Evolutionary conservation across 2,797 vertebrate species (phyloP).

Genomic region (Coregonus suidteri): DNA sequence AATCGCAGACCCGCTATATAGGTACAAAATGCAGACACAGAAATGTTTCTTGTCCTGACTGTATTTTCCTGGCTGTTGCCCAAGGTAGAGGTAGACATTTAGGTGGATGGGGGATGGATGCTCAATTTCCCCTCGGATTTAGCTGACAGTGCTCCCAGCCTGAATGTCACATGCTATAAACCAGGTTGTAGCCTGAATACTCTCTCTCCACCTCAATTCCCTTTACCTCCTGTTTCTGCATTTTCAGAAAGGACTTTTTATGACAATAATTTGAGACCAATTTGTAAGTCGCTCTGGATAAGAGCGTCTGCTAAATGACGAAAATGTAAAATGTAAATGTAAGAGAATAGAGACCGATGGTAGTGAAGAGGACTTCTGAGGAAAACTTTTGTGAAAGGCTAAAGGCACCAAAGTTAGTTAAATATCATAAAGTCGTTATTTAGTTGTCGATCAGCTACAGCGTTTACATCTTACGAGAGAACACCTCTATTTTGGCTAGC

Average conservation of each 20-base stretch:
- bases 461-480: neutral
- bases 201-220: neutral
- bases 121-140: conserved; percentile 48
- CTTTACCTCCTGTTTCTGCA: neutral
- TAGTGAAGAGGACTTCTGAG: no score
- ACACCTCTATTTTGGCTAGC: neutral
- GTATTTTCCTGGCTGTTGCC: conserved; percentile 31
- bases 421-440: no score
- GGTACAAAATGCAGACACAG: conserved; percentile 17
- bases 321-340: no score
- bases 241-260: neutral
- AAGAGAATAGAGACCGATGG: no score
- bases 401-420: no score
- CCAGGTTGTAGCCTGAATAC: neutral
- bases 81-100: conserved; percentile 48
- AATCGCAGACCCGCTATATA: conserved; percentile 19
- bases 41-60: neutral
- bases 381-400: no score
- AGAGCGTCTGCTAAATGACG: no score
- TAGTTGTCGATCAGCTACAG: neutral
- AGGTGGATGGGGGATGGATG: conserved; percentile 13
- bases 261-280: no score
- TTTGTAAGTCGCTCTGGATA: no score
- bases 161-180: conserved; percentile 15
- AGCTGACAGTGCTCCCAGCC: conserved; percentile 29